These are phyloP conservation scores for Nilaparvata lugens DNA, from an alignment of 1,140 invertebrate species.

Conservation along the genomic window DNA sequence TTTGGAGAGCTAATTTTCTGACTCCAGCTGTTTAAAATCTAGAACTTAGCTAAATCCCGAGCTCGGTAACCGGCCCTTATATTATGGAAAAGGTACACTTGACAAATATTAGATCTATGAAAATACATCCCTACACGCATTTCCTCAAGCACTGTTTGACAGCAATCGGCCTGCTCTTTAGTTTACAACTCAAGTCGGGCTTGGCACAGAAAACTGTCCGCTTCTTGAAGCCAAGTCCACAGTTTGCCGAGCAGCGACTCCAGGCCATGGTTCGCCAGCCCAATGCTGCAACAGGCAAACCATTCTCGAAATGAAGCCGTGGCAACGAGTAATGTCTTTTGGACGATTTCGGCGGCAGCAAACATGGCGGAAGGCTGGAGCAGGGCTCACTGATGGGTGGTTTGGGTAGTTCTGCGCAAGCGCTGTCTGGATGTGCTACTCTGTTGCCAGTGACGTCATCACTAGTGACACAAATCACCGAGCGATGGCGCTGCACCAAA, in stretches of 20 bases:
- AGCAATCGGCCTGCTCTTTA: not conserved
- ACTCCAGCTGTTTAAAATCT: too few species aligned
- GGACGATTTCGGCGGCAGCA: not conserved
- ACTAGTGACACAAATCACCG: constrained; percentile 60
- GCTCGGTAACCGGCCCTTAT: too few species aligned
- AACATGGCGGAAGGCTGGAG: constrained; percentile 46
- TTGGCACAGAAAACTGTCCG: constrained; percentile 59
- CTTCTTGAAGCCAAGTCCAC: constrained; percentile 49
- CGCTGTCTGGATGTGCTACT: constrained; percentile 55
- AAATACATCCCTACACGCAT: not conserved
- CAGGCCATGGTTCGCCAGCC: constrained; percentile 69
- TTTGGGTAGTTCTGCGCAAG: constrained; percentile 46
- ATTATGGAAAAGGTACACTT: too few species aligned
- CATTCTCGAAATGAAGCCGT: not conserved
- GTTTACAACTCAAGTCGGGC: not conserved
- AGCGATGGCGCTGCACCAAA: constrained; percentile 47
- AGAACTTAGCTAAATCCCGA: too few species aligned
- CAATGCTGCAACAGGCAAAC: not conserved
- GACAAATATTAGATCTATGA: too few species aligned
- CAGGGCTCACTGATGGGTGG: constrained; percentile 55
- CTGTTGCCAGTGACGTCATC: constrained; percentile 39
- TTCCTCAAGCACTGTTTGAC: constrained; percentile 14
- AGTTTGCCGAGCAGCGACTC: constrained; percentile 70
- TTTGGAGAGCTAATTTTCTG: too few species aligned
- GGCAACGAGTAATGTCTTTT: not conserved